Conservation (phyloP, 2,888 invertebrate species). For the Nemapogon koenigi region DNA sequence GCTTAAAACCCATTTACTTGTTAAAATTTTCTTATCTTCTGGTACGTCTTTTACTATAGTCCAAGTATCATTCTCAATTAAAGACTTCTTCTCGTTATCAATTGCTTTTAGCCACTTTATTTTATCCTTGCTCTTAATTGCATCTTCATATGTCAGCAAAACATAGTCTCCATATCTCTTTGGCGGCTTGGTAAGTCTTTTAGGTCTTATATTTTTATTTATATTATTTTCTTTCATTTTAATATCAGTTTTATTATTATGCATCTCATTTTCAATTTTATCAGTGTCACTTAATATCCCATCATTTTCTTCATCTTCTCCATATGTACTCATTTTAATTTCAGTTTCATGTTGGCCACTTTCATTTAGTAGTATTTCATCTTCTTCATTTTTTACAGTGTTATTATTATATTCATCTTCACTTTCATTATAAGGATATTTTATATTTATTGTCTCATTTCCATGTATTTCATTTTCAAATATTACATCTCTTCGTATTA, state of each 20-base stretch:
- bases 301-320: conserved; percentile 14
- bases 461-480: conserved; percentile 10
- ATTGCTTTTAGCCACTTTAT: conserved; percentile 23
- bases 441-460: conserved; percentile 19
- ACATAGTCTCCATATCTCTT: neutral
- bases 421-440: conserved; percentile 21
- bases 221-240: neutral
- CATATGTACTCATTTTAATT: conserved; percentile 12
- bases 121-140: conserved; percentile 19
- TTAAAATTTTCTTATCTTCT: conserved; percentile 22
- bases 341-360: conserved; percentile 13
- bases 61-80: conserved; percentile 25
- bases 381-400: conserved; percentile 15
- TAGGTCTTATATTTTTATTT: neutral
- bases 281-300: neutral
- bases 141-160: conserved; percentile 17
- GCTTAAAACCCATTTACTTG: conserved; percentile 24
- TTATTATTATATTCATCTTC: too few species aligned
- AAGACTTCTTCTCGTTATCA: conserved; percentile 22
- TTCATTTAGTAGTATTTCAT: conserved; percentile 18
- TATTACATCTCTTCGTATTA: neutral
- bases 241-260: conserved; percentile 10
- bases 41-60: conserved; percentile 21
- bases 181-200: neutral
- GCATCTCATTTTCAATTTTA: conserved; percentile 8